phyloP scores from a whole-genome alignment of 2,888 invertebrate genomes.

The Diabrotica balteata region DNA sequence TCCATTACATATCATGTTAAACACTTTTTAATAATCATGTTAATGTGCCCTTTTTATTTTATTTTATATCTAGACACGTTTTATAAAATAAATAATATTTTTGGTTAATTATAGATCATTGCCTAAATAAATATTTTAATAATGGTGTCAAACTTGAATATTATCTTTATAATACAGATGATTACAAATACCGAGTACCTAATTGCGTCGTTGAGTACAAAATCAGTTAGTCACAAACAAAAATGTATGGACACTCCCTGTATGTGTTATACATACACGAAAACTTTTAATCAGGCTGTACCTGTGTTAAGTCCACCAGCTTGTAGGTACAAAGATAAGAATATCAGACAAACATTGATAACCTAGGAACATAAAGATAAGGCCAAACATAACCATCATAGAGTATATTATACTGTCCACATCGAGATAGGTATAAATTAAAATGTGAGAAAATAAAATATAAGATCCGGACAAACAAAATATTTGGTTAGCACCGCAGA shows the following conservation, averaged over 20 bases:
- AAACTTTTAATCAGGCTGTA: conserved; percentile 36
- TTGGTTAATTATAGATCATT: too few species aligned
- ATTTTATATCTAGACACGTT: too few species aligned
- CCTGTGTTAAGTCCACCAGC: conserved; percentile 40
- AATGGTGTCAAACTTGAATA: background rate
- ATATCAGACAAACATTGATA: conserved; percentile 48
- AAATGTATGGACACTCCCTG: conserved; percentile 11
- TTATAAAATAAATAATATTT: too few species aligned
- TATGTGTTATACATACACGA: conserved; percentile 13
- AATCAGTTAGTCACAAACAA: background rate
- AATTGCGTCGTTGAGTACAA: background rate
- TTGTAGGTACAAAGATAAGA: conserved; percentile 39
- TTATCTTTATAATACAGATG: too few species aligned
- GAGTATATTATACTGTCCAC: conserved; percentile 31
- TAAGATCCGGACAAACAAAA: conserved; percentile 12
- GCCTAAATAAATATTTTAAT: too few species aligned
- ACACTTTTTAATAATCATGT: too few species aligned
- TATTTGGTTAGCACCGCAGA: too few species aligned
- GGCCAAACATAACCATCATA: conserved; percentile 45
- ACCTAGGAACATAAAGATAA: conserved; percentile 49
- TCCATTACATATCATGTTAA: too few species aligned
- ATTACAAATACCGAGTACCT: too few species aligned
- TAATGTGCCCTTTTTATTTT: too few species aligned
- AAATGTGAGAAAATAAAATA: conserved; percentile 25
- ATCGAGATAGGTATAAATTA: conserved; percentile 9